Evolutionary conservation across 1,140 invertebrate species (phyloP), one percentile per base, ranked within the genome.

Genomic region (Neodiprion virginianus): DNA sequence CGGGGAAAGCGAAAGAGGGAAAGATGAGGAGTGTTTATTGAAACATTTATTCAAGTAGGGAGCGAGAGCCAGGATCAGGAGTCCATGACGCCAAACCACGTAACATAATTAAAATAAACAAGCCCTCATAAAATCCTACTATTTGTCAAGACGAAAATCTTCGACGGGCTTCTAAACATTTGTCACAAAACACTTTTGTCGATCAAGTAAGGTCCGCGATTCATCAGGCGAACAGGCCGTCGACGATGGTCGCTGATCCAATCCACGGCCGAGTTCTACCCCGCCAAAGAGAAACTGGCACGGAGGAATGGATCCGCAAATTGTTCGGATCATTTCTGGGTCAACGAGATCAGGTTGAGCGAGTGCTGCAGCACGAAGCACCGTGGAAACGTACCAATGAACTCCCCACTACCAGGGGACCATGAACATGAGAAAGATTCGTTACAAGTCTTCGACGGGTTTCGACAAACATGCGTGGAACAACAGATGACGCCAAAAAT

Each of bases 161-260:
- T 61, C 53, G 53, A 67, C 53, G 74, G 40, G 40, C 69, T 75
- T 75, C 74, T 69, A 61, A 61, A 61, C 53, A 68, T 82, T 83
- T 80, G 82, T 82, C 80, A 81, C 83, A 83, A 86, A 84, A 86
- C 83, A 86, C 83, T 85, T 87, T 86, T 86, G 85, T 87, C 84
- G 85, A 85, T 86, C 84, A 81, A 84, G 83, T 86, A 86, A 84
- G 86, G 85, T 81, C 82, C 82, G 80, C 84, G 76, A 74, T 82
- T 67, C 73, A 82, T 76, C 74, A 72, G 83, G 85, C 74, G 73
- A 83, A 40, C 79, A 87, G 80, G 69, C 79, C 8, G 14, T 49
- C 8, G 11, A 81, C 77, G 48, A 61, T 12, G 53, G 28, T 61
- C n/a, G 0, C n/a, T 61, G 17, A 21, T 21, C 17, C 17, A 21